These are phyloP conservation scores for Neodiprion fabricii DNA, from an alignment of 1,140 invertebrate genomes.

Conservation along the genomic window DNA sequence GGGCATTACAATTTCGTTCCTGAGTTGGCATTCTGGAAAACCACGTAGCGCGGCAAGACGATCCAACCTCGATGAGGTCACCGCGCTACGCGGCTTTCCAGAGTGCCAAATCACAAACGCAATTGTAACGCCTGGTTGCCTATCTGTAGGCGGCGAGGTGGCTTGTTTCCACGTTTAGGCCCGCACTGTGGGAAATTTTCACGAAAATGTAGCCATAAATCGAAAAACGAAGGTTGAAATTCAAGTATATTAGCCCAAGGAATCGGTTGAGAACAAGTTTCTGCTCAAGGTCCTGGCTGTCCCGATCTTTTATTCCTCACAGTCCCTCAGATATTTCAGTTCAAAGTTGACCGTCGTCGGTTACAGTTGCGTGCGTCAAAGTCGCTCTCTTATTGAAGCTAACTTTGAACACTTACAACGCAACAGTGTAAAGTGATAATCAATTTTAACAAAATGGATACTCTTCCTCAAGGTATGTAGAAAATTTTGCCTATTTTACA, in stretches of 20 bases:
- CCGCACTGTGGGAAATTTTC: not conserved
- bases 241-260: not conserved
- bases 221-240: not conserved
- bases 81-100: no score
- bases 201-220: not conserved
- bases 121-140: no score
- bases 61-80: no score
- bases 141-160: no score
- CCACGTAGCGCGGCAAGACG: no score
- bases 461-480: not conserved
- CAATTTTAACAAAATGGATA: not conserved
- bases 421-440: not conserved
- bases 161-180: no score
- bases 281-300: slow-evolving; percentile 1
- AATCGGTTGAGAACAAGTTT: not conserved
- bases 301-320: not conserved
- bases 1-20: no score
- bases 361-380: not conserved
- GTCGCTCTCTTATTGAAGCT: not conserved
- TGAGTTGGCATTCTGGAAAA: no score
- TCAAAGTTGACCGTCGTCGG: not conserved
- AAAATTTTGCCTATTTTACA: not conserved
- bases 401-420: not conserved
- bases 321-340: not conserved
- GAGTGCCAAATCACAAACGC: no score